Conservation (phyloP, 2,888 invertebrate species). For the Marronus borbonicus region DNA sequence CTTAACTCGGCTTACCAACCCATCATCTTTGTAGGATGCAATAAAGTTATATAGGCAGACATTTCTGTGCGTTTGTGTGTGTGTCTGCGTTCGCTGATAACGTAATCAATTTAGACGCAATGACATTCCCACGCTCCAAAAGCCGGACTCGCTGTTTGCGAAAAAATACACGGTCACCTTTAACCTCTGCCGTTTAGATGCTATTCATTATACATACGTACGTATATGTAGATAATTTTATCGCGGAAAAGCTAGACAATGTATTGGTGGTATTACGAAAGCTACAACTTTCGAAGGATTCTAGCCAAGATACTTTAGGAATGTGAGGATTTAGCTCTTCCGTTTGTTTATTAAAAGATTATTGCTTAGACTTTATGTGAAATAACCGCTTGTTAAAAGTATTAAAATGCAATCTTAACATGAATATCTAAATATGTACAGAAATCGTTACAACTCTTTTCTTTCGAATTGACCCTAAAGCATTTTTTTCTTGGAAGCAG, state of each 20-base stretch:
- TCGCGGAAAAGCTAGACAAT: neutral
- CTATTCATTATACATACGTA: neutral
- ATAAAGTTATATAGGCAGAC: neutral
- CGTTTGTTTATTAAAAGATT: no score
- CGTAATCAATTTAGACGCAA: slow-evolving; percentile 31
- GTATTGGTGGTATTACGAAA: neutral
- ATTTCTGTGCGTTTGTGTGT: neutral
- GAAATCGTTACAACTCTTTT: no score
- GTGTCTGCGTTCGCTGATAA: slow-evolving; percentile 6
- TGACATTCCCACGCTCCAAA: slow-evolving; percentile 18
- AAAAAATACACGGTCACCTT: slow-evolving; percentile 22
- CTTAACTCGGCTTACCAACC: neutral
- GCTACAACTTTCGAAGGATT: no score
- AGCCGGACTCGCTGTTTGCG: slow-evolving; percentile 2
- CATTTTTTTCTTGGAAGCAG: no score
- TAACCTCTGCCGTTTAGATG: slow-evolving; percentile 12
- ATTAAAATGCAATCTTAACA: no score
- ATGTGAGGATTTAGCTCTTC: no score
- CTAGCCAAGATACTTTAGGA: no score
- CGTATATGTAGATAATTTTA: neutral
- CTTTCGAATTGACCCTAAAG: no score
- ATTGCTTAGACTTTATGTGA: no score
- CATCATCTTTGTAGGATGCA: slow-evolving; percentile 1
- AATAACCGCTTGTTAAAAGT: no score
- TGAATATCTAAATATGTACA: no score